A percentile compares a stretch with the other conserved stretches of the same genome.
Conservation (phyloP, 30 jellyfish, hydroid and myxozoan genomes). For the Turritopsis rubra region DNA sequence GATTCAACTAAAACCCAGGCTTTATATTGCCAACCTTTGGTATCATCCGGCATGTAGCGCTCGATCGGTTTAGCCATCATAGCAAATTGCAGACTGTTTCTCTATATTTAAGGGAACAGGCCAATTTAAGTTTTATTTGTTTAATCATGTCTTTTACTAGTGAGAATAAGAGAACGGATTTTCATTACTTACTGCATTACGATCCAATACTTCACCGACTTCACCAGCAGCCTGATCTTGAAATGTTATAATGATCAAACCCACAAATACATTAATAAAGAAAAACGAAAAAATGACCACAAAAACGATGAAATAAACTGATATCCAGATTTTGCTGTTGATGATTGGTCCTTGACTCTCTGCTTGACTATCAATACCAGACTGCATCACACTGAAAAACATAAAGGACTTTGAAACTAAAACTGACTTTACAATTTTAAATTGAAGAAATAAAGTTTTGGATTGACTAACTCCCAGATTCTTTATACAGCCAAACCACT, state of each 20-base stretch:
- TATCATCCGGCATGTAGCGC: constrained; percentile 64
- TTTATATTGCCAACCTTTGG: constrained; percentile 43
- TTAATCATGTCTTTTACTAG: no score
- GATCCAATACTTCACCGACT: constrained; percentile 71
- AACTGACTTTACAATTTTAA: background rate
- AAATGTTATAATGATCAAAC: constrained; percentile 59
- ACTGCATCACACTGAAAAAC: constrained; percentile 45
- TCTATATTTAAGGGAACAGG: constrained; percentile 12
- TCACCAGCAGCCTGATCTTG: constrained; percentile 77
- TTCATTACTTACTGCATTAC: constrained; percentile 18
- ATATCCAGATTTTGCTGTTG: constrained; percentile 41
- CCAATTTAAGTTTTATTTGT: background rate
- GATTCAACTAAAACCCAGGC: constrained; percentile 63
- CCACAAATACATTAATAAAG: constrained; percentile 66
- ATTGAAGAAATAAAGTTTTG: background rate
- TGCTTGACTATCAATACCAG: constrained; percentile 55
- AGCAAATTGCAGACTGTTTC: constrained; percentile 56
- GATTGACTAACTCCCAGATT: no score
- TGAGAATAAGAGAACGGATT: background rate
- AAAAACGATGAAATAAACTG: constrained; percentile 53
- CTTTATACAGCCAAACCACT: no score
- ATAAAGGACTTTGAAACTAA: background rate
- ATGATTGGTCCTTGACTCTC: constrained; percentile 48
- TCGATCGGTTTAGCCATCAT: constrained; percentile 65
- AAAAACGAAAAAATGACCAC: constrained; percentile 66